Evolutionary conservation across 1,140 invertebrate species (phyloP).

Genomic region (Halictus rubicundus): DNA sequence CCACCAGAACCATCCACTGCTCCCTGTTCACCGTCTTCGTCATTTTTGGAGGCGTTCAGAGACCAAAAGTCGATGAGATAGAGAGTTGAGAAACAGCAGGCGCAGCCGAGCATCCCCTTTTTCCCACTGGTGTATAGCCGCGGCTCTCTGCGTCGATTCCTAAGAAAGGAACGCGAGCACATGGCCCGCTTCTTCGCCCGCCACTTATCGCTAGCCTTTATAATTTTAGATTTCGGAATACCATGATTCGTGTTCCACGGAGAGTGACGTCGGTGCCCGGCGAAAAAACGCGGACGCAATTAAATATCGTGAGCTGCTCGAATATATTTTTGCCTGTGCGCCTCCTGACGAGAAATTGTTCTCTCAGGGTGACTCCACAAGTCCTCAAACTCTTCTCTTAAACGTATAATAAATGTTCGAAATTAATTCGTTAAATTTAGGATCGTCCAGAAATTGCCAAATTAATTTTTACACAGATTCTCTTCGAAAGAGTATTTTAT

Average conservation of each 20-base stretch:
- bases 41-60: constrained; percentile 70
- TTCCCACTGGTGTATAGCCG: constrained; percentile 14
- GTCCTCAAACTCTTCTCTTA: background rate
- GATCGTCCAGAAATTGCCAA: too few relatives aligned
- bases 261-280: background rate
- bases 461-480: too few relatives aligned
- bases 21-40: constrained; percentile 62
- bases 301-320: background rate
- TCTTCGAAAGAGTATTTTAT: too few relatives aligned
- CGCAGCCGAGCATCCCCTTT: constrained; percentile 53
- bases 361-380: background rate
- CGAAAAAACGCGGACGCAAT: constrained; percentile 5
- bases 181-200: constrained; percentile 71
- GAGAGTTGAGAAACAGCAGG: constrained; percentile 75
- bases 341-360: background rate
- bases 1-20: constrained; percentile 18
- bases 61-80: constrained; percentile 63
- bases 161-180: constrained; percentile 69
- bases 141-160: constrained; percentile 57
- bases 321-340: constrained; percentile 1
- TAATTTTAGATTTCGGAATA: constrained; percentile 79
- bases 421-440: too few relatives aligned
- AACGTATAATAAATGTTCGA: too few relatives aligned
- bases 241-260: constrained; percentile 59
- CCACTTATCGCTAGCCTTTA: constrained; percentile 71